Evolutionary conservation across 2,113 vertebrate species (phyloP), one percentile per base, ranked within the genome.

Genomic region (Istiophorus platypterus): DNA sequence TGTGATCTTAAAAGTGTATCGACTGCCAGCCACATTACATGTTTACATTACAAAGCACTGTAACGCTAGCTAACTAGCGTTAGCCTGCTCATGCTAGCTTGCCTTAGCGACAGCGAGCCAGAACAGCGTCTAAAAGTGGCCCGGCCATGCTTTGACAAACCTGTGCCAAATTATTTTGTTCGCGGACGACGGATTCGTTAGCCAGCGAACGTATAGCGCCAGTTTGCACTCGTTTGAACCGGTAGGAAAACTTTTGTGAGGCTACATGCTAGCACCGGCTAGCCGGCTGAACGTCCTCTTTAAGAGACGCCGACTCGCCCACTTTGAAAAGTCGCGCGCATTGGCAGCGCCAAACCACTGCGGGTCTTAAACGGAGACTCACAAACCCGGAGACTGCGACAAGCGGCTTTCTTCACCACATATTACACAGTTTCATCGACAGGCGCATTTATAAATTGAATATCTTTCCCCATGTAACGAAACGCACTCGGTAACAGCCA

Each of bases 251-350:
- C 29, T 54, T 12, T 11, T n/a, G 13, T 4, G 17, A 5, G 24
- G 34, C 31, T 13, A 54, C n/a, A n/a, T 58, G 84, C 87, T 82
- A 85, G 24, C 80, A 49, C 1, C 0, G 26, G 67, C 18, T 86
- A 84, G 69, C 66, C 11, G 11, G n/a, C 5, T 18, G 56, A 12
- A n/a, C 41, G 72, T 76, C 64, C 70, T 57, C 79, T 85, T 81
- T 81, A 82, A 85, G 81, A 84, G 26, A 31, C 5, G 24, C 24
- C 9, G 82, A 58, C 69, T 90, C 79, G 76, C 86, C 89, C 78
- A 82, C 88, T 92, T 95, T 94, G 86, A 95, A 95, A 95, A 90
- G 73, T 93, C 94, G 92, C 95, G 95, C 92, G 91, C 85, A 67
- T 29, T 52, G 82, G 68, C 90, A 92, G 94, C 95, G 94, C 89